Evolutionary conservation across 92 coral and sea anemone genomes (phyloP).

Genomic region (Actinostola sp.): DNA sequence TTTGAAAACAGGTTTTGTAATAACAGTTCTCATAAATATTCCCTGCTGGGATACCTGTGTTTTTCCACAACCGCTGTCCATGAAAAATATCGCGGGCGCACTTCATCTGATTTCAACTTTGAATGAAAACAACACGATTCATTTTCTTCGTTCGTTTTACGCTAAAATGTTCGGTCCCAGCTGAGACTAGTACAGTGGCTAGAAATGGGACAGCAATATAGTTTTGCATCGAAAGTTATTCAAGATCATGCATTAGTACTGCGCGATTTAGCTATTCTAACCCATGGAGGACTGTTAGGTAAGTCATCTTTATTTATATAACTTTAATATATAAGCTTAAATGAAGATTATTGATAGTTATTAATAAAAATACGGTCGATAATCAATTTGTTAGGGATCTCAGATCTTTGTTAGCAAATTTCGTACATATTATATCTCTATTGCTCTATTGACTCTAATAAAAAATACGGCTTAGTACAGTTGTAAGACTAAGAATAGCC

Average conservation of each 20-base stretch:
- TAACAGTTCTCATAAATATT: too few species aligned
- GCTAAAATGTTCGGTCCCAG: constrained; percentile 18
- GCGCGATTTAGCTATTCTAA: constrained; percentile 75
- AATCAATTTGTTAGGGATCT: too few species aligned
- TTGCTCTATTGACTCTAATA: too few species aligned
- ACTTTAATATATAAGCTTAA: background rate
- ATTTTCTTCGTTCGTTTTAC: background rate
- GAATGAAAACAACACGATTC: background rate
- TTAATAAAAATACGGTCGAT: background rate
- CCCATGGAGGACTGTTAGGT: constrained; percentile 76
- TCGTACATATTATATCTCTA: too few species aligned
- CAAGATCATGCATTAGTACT: constrained; percentile 81
- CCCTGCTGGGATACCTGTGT: constrained; percentile 3
- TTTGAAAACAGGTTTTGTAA: too few species aligned
- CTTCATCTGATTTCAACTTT: constrained; percentile 1
- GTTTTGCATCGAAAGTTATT: constrained; percentile 68
- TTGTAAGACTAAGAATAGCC: too few species aligned
- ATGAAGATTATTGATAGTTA: background rate
- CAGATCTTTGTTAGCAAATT: too few species aligned
- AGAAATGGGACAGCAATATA: constrained; percentile 88
- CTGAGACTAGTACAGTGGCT: background rate
- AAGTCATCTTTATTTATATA: background rate
- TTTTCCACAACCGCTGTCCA: background rate
- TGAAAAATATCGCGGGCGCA: background rate
- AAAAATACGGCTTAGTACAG: too few species aligned